Conservation (phyloP, 2,113 vertebrate species). For the Strix aluco region DNA sequence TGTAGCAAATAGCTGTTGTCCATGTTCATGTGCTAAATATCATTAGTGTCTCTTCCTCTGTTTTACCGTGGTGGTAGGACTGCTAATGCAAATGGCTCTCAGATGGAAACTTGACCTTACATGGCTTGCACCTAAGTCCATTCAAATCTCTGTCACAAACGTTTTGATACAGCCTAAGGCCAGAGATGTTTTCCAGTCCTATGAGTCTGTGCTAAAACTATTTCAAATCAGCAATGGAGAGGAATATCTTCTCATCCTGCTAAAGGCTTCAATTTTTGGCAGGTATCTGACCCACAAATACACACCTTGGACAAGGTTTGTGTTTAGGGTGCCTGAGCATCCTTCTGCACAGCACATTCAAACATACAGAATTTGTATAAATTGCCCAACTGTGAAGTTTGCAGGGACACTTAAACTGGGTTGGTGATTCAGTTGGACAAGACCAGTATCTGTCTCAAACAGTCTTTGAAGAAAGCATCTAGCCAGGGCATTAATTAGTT, state of each 20-base stretch:
- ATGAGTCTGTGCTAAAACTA: neutral
- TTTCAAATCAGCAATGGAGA: neutral
- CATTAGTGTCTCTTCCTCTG: neutral
- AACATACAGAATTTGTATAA: neutral
- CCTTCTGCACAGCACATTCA: neutral
- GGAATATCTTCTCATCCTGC: neutral
- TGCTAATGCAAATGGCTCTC: conserved; percentile 37
- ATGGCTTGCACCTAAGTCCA: conserved; percentile 59
- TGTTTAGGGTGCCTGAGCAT: neutral
- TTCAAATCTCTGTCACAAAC: conserved; percentile 62
- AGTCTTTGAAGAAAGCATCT: neutral
- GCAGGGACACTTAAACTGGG: neutral
- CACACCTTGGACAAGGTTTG: rapidly evolving
- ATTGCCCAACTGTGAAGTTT: neutral
- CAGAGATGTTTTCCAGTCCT: neutral
- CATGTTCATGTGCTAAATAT: conserved; percentile 35
- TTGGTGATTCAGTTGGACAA: neutral
- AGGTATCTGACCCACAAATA: neutral
- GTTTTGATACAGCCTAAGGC: conserved; percentile 57
- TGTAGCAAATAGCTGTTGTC: conserved; percentile 6
- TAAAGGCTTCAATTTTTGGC: neutral
- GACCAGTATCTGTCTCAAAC: neutral
- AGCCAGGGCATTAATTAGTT: neutral
- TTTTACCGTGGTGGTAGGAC: neutral
- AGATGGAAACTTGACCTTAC: conserved; percentile 54